Base-by-base conservation (phyloP, 2,888 invertebrate species). In the Cephalotes varians region DNA sequence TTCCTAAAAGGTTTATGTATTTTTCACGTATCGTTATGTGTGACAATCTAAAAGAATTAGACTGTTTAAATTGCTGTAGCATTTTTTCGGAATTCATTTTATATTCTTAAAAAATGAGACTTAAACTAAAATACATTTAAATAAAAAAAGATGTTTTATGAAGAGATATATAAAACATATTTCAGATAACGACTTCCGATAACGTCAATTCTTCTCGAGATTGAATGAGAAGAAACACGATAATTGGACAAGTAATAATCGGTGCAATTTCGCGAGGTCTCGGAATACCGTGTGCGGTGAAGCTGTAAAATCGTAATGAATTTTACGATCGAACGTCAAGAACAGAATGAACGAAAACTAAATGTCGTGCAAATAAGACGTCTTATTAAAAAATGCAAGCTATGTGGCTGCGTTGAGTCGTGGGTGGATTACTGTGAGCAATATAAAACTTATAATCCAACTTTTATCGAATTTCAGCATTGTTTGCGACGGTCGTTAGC, bases 401-500 rank as follows among this genome's bases (percentile, higher is more conserved):
- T 31, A 54, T n/a, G 40, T 18, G 40, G 44, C 21, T 18, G 54
- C 31, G 54, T 77, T 69, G 40, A 69, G 31, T 44, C 54, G 69
- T 21, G 51, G 40, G 21, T 40, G 31, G 12, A 21, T 62, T 51
- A 54, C 54, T n/a, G 56, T 54, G 49, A 49, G 25, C 31, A 69
- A 12, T 15, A 21, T 10, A 40, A 54, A 31, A 69, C 77, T 49
- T 69, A 65, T 76, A 65, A 76, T 76, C n/a, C 56, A 77, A 77
- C 54, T 69, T 77, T 77, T 54, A 69, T 77, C 77, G 69, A 21
- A 44, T 77, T 77, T 77, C 54, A 77, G 40, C 64, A 76, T 67
- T 51, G 51, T 21, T 67, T 77, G 51, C 54, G 54, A 69, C 69
- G 21, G 54, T 77, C 77, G 54, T 77, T 77, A 77, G 77, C 49